Base-by-base conservation (phyloP, 2,113 vertebrate species). In the Arizona elegans region DNA sequence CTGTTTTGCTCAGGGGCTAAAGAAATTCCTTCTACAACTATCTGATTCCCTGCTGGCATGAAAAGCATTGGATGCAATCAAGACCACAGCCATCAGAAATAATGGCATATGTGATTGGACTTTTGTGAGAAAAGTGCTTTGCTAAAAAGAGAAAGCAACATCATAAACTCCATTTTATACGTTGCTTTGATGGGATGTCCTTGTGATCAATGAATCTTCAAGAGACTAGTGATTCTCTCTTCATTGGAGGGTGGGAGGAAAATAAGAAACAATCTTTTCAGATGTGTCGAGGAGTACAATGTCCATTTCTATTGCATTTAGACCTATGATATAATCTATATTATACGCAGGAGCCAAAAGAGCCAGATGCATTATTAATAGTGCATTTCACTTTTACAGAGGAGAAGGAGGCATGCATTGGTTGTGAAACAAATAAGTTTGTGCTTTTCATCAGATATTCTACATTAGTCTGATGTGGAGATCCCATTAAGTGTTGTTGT, bases 311-410 rank as follows among this genome's bases (percentile, higher is more conserved):
- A 19, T 6, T 95, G 90, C 92, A 85, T 93, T 95, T 43, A 93
- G 52, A 96, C 94, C 89, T 96, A 93, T 96, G 93, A 93, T 95
- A 95, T 43, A 43, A 81, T 81, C 75, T 23, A 81, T 23, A 81
- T 21, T 21, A 81, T 65, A 85, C 21, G 38, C 52, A 92, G 94
- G 93, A 96, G 88, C 90, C 94, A 96, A 33, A 92, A 94, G 90
- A 95, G 90, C 9, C 88, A 90, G 85, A 94, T 96, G 15, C 91
- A 93, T 95, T 95, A 96, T 95, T 94, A 38, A 95, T 95, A 90
- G 94, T 43, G 91, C 91, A 87, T 95, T 94, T 92, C 93, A 96
- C 95, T 95, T 47, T 90, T 92, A 94, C 89, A 92, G 33, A 95
- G 17, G 75, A 95, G 26, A 58, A 95, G 53, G 55, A 92, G 89